phyloP scores from a whole-genome alignment of 2,113 vertebrate species.

The Mus pahari region DNA sequence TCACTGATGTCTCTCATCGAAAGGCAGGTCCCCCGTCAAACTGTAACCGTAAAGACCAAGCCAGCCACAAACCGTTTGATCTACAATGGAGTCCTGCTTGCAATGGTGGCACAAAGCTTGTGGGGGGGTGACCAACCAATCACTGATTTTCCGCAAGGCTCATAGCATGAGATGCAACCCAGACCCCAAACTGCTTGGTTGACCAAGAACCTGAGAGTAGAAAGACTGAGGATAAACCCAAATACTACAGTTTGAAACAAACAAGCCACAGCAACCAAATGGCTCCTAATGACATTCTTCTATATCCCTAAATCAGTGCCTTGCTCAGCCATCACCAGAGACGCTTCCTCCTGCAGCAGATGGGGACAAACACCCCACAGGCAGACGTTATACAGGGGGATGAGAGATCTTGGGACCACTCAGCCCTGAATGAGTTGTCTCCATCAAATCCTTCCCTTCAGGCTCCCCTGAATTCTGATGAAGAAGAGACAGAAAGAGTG shows the following conservation, averaged over 20 bases:
- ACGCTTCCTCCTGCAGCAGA: not conserved
- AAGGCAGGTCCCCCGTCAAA: not conserved
- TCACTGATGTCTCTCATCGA: not conserved
- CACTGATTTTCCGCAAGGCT: not conserved
- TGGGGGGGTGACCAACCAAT: not conserved
- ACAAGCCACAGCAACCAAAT: not conserved
- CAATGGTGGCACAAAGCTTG: not conserved
- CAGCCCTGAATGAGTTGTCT: not conserved
- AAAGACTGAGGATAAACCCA: not conserved
- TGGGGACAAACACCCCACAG: not conserved
- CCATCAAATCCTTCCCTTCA: not conserved
- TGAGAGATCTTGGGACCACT: not conserved
- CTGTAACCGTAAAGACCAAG: not conserved
- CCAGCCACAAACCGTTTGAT: not conserved
- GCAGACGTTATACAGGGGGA: not conserved
- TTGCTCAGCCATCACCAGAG: not conserved
- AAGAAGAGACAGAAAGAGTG: not conserved
- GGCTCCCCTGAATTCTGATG: not conserved
- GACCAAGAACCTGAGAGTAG: not conserved
- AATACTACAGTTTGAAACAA: not conserved
- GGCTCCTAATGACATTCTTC: not conserved
- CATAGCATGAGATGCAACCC: not conserved
- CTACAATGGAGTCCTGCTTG: not conserved
- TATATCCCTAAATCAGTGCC: not conserved
- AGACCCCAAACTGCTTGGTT: not conserved